phyloP scores from a whole-genome alignment of 2,797 vertebrate species.

The Rallus crepitans region DNA sequence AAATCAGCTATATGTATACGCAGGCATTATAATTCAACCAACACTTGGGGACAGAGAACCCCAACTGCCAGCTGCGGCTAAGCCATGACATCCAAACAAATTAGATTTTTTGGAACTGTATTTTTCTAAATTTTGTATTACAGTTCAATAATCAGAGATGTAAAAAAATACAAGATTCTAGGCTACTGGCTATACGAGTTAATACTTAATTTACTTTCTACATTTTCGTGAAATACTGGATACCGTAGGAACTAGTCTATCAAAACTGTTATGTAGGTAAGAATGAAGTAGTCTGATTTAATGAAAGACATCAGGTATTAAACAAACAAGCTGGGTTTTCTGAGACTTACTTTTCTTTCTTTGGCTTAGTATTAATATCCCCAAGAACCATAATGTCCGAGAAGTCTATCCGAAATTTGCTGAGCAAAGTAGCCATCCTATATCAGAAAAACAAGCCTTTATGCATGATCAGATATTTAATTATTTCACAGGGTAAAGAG shows the following conservation, averaged over 20 bases:
- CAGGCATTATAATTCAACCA: neutral
- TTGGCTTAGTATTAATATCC: constrained; percentile 97
- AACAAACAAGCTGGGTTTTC: neutral
- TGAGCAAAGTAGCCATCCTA: constrained; percentile 97
- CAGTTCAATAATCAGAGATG: neutral
- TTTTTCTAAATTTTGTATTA: neutral
- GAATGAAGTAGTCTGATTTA: neutral
- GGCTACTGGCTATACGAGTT: neutral
- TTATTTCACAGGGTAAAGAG: neutral
- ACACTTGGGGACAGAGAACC: neutral
- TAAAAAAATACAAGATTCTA: neutral
- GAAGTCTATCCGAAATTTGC: constrained; percentile 99
- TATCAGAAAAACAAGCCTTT: constrained; percentile 17
- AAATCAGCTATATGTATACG: neutral
- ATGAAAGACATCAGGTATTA: neutral
- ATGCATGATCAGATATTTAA: neutral
- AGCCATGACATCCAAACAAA: neutral
- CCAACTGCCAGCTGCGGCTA: too few relatives aligned
- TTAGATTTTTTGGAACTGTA: accelerated
- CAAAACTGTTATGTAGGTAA: neutral
- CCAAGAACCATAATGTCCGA: constrained; percentile 97
- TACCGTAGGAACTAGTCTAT: neutral
- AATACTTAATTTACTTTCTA: neutral
- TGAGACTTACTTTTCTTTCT: constrained; percentile 91
- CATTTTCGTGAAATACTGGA: neutral